Percentiles rank a stretch among this genome's conserved stretches.
These are phyloP conservation scores for Tetranychus truncatus DNA, from an alignment of 2,888 invertebrate genomes.

Conservation along the genomic window DNA sequence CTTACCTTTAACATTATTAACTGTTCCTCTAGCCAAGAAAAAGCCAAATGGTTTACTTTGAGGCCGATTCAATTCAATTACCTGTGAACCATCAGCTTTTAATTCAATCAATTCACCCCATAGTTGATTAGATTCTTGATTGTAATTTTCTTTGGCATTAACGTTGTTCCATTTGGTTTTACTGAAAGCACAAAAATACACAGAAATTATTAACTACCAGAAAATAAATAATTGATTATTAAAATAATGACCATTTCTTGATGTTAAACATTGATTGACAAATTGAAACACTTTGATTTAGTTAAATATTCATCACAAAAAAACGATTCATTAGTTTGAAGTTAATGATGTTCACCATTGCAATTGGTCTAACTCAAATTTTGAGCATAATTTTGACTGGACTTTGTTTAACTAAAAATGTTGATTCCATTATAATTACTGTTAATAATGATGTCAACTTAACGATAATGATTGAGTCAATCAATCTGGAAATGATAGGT, in stretches of 20 bases:
- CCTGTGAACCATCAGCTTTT: conserved; percentile 31
- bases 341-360: too few species aligned
- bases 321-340: too few species aligned
- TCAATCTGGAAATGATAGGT: too few species aligned
- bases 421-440: too few species aligned
- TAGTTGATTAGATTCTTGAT: conserved; percentile 5
- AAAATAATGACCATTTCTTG: neutral
- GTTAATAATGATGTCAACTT: too few species aligned
- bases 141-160: neutral
- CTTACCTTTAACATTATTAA: conserved; percentile 31
- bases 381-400: too few species aligned
- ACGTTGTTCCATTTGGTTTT: neutral
- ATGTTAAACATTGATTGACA: too few species aligned
- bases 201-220: neutral
- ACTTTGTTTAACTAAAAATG: too few species aligned
- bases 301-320: too few species aligned
- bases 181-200: neutral
- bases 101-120: conserved; percentile 29
- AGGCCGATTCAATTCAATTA: conserved; percentile 30
- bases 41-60: conserved; percentile 31
- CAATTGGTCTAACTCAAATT: too few species aligned
- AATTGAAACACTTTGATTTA: too few species aligned
- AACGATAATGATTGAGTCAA: too few species aligned
- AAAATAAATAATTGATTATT: neutral
- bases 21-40: conserved; percentile 32